phyloP scores from a whole-genome alignment of 2,797 vertebrate species.

The Telmatherina bonti region DNA sequence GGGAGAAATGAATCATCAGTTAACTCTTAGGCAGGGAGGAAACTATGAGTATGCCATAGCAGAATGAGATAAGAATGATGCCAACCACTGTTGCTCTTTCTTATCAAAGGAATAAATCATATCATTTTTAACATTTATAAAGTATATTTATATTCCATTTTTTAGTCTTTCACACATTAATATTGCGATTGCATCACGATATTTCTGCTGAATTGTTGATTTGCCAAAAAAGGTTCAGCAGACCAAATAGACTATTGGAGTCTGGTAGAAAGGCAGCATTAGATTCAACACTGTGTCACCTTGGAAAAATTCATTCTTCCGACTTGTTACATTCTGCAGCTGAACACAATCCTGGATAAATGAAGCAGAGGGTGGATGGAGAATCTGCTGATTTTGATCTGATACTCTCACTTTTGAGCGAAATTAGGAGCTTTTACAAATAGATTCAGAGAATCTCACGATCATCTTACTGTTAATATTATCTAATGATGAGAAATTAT shows the following conservation, averaged over 20 bases:
- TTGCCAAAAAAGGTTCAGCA: neutral
- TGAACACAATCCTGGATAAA: neutral
- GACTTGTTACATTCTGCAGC: neutral
- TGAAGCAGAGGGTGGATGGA: neutral
- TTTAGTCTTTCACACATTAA: neutral
- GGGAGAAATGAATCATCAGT: conserved; percentile 6
- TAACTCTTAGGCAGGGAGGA: neutral
- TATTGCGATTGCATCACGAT: neutral
- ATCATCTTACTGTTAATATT: no score
- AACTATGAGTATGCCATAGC: no score
- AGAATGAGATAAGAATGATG: neutral
- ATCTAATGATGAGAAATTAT: no score
- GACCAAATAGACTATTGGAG: no score
- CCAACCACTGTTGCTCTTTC: neutral
- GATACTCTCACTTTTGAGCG: neutral
- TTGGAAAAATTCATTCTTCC: neutral
- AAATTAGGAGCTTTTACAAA: no score
- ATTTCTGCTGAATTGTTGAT: neutral
- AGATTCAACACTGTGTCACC: neutral
- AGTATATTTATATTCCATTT: no score
- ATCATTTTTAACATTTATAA: no score
- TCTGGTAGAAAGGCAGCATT: neutral
- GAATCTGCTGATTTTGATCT: neutral
- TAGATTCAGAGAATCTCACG: no score
- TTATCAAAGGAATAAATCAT: neutral